Percentiles rank a stretch among this genome's conserved stretches.
phyloP scores from a whole-genome alignment of 2,888 invertebrate genomes.

The Agriopis marginaria region DNA sequence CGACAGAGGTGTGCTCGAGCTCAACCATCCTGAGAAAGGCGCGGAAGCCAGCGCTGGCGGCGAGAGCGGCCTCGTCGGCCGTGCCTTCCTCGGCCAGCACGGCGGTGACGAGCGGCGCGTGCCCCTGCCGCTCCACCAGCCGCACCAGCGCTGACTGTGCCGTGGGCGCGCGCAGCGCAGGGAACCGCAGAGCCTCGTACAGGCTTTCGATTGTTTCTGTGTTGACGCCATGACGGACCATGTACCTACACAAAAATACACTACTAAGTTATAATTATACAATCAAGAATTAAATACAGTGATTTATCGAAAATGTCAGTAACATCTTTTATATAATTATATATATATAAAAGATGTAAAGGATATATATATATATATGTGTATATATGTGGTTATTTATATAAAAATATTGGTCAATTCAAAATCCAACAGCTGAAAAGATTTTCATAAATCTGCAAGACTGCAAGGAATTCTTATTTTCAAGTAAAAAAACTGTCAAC shows the following conservation, averaged over 20 bases:
- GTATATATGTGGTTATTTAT: too few species aligned
- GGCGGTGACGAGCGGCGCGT: conserved; percentile 92
- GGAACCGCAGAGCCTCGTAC: conserved; percentile 92
- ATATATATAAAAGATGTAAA: too few species aligned
- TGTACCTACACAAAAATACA: conserved; percentile 57
- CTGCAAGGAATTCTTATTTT: too few species aligned
- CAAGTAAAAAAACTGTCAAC: too few species aligned
- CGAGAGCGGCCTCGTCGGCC: conserved; percentile 91
- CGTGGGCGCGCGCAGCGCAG: conserved; percentile 91
- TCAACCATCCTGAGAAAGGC: conserved; percentile 95
- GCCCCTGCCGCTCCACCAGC: conserved; percentile 93
- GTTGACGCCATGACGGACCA: conserved; percentile 91
- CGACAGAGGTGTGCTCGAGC: conserved; percentile 92
- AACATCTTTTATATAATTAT: too few species aligned
- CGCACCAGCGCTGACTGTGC: conserved; percentile 94
- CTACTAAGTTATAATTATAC: neutral
- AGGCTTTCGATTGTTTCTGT: conserved; percentile 92
- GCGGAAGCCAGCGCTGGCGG: conserved; percentile 93
- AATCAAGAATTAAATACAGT: neutral
- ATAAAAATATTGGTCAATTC: too few species aligned
- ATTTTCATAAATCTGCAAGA: too few species aligned
- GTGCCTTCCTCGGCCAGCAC: conserved; percentile 92
- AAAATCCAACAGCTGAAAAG: too few species aligned
- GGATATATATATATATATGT: too few species aligned
- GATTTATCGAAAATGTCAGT: neutral